Percentiles rank a stretch among this genome's conserved stretches.
phyloP scores from a whole-genome alignment of 2,113 vertebrate genomes.

The Guaruba guarouba region DNA sequence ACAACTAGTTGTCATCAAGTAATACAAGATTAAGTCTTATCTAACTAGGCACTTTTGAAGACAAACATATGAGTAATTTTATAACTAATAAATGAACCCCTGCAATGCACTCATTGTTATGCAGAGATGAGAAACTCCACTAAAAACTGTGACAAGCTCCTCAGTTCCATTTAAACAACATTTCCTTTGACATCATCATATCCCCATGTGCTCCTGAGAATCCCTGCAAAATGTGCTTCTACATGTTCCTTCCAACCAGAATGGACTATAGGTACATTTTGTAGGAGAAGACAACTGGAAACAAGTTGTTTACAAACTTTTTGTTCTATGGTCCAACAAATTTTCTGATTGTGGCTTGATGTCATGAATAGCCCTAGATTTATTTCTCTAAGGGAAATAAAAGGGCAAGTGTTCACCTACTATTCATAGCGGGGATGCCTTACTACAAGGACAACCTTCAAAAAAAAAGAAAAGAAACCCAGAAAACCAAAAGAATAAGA shows the following conservation, averaged over 20 bases:
- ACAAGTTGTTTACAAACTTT: neutral
- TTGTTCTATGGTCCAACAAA: neutral
- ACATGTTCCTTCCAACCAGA: neutral
- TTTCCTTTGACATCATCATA: neutral
- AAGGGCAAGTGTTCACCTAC: neutral
- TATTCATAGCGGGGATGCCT: neutral
- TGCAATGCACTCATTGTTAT: neutral
- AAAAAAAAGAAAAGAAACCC: neutral
- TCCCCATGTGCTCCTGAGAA: neutral
- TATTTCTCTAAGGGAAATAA: neutral
- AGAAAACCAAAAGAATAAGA: neutral
- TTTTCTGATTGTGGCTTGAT: neutral
- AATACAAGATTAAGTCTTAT: neutral
- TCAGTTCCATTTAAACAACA: neutral
- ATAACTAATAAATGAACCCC: neutral
- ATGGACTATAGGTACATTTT: neutral
- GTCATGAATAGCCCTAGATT: rapidly evolving
- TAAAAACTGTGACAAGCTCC: neutral
- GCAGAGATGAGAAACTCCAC: neutral
- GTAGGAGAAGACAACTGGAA: neutral
- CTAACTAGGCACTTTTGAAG: neutral
- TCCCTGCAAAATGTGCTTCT: neutral
- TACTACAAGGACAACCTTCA: neutral
- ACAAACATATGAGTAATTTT: neutral
- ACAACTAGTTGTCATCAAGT: neutral